A percentile compares a stretch with the other conserved stretches of the same genome.
Evolutionary conservation across 2,797 vertebrate species (phyloP).

Genomic region (Setipinna tenuifilis): DNA sequence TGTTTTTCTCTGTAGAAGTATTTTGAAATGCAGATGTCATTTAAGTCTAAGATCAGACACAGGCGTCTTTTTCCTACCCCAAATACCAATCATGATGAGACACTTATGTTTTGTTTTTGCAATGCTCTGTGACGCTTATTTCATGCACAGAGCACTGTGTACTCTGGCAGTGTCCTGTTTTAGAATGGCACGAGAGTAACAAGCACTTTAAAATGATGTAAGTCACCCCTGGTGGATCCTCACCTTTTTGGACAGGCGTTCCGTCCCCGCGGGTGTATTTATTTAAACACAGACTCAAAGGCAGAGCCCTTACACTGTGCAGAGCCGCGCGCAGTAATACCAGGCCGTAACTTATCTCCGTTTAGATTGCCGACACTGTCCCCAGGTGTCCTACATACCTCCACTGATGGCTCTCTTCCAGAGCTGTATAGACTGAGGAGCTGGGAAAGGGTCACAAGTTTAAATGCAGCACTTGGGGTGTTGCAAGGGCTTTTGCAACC

Average conservation of each 20-base stretch:
- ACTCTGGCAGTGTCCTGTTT: background rate
- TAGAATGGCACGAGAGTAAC: background rate
- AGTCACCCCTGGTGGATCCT: slow-evolving; percentile 14
- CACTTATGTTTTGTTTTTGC: background rate
- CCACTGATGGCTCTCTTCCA: slow-evolving; percentile 26
- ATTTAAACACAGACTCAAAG: slow-evolving; percentile 49
- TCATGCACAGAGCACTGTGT: background rate
- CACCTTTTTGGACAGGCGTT: background rate
- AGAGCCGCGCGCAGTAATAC: slow-evolving; percentile 36
- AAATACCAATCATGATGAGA: background rate
- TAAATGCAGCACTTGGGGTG: slow-evolving; percentile 8
- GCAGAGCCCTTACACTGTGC: slow-evolving; percentile 46
- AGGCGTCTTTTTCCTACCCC: background rate
- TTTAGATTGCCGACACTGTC: slow-evolving; percentile 40
- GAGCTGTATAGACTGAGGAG: slow-evolving; percentile 32
- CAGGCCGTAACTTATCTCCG: slow-evolving; percentile 50
- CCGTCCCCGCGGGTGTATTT: slow-evolving; percentile 40
- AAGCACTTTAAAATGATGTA: slow-evolving; percentile 22
- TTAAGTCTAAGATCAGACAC: background rate
- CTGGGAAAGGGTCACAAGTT: slow-evolving; percentile 17
- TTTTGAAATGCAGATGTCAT: background rate
- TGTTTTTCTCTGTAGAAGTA: background rate
- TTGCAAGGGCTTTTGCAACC: background rate
- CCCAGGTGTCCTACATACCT: slow-evolving; percentile 45
- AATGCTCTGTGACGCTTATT: background rate